Conservation (phyloP, 2,888 invertebrate species). For the Poecilus cupreus region DNA sequence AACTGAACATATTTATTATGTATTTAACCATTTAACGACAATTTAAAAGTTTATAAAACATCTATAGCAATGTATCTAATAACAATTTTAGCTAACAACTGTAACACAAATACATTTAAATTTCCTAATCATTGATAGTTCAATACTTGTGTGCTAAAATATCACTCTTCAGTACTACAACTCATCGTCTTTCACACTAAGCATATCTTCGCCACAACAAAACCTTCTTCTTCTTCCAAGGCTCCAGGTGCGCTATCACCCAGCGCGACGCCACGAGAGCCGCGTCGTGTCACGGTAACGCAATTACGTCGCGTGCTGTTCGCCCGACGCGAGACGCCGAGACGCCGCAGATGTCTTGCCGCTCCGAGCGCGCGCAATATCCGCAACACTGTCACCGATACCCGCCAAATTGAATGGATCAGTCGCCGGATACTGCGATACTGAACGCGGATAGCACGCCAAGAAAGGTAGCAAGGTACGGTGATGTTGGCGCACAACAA, state of each 20-base stretch:
- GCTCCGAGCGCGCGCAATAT: background rate
- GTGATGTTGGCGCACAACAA: background rate
- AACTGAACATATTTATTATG: too few species aligned
- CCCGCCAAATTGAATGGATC: conserved; percentile 47
- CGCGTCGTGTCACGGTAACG: conserved; percentile 13
- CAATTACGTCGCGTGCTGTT: conserved; percentile 2
- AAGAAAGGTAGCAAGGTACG: background rate
- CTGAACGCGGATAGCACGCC: background rate
- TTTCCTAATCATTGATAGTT: too few species aligned
- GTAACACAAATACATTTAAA: too few species aligned
- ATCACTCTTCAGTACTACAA: too few species aligned
- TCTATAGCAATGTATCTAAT: too few species aligned
- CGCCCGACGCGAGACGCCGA: background rate
- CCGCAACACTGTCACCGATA: conserved; percentile 41
- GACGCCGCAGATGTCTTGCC: background rate
- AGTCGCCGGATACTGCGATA: background rate
- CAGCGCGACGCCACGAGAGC: background rate
- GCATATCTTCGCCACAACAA: background rate
- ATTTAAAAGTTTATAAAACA: too few species aligned
- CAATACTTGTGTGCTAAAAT: too few species aligned
- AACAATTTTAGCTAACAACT: too few species aligned
- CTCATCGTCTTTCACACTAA: too few species aligned
- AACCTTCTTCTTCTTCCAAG: background rate
- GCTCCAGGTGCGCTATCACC: background rate
- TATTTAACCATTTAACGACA: too few species aligned